phyloP scores from a whole-genome alignment of 2,888 invertebrate genomes.

The Oxytorus armatus region DNA sequence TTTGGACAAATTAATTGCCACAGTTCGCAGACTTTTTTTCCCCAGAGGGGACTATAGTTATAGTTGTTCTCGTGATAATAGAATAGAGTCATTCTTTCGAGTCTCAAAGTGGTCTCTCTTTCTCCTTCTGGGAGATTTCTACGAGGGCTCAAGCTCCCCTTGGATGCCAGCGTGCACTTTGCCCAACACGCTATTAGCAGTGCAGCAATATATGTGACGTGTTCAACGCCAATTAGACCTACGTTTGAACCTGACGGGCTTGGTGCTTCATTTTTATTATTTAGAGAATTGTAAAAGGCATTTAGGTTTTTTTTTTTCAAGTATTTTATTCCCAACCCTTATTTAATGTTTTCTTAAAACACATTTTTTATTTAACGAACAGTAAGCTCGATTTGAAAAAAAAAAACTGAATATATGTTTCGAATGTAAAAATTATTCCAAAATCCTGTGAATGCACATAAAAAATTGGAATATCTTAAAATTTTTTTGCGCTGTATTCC shows the following conservation, averaged over 20 bases:
- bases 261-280: background rate
- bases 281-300: background rate
- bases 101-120: constrained; percentile 20
- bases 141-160: constrained; percentile 38
- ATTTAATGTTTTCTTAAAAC: too few relatives aligned
- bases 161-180: constrained; percentile 49
- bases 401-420: too few relatives aligned
- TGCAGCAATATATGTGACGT: constrained; percentile 33
- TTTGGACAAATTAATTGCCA: constrained; percentile 40
- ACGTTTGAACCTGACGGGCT: background rate
- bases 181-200: constrained; percentile 48
- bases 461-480: too few relatives aligned
- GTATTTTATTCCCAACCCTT: too few relatives aligned
- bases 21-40: constrained; percentile 33
- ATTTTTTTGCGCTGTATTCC: too few relatives aligned
- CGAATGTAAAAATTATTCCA: too few relatives aligned
- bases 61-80: constrained; percentile 37
- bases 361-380: too few relatives aligned
- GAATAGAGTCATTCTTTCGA: constrained; percentile 32
- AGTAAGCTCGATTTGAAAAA: too few relatives aligned
- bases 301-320: background rate
- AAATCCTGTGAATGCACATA: too few relatives aligned
- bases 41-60: constrained; percentile 26
- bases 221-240: background rate
- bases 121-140: constrained; percentile 31